Percentiles rank a stretch among this genome's conserved stretches.
Conservation (phyloP, 2,888 invertebrate genomes). For the Poecilus cupreus region DNA sequence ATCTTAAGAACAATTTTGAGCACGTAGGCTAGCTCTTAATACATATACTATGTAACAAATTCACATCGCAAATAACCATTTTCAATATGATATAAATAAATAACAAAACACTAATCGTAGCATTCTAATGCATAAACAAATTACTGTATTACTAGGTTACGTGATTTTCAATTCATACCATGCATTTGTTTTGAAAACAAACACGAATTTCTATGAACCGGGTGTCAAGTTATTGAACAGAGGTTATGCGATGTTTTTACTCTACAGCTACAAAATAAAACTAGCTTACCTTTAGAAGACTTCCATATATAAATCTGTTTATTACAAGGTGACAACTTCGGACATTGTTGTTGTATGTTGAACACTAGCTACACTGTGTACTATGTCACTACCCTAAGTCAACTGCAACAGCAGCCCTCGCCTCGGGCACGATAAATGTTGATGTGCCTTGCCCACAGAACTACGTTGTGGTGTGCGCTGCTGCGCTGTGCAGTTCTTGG, state of each 20-base stretch:
- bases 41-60: too few relatives aligned
- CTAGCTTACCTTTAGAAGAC: slow-evolving; percentile 5
- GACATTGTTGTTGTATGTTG: neutral
- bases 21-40: too few relatives aligned
- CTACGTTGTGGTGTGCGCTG: neutral
- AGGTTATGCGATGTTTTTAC: too few relatives aligned
- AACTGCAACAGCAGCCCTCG: slow-evolving; percentile 31
- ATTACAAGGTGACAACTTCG: neutral
- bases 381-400: slow-evolving; percentile 55
- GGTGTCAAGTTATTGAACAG: neutral
- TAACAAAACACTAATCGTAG: too few relatives aligned
- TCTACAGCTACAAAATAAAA: slow-evolving; percentile 17
- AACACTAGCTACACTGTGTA: neutral
- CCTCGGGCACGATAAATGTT: neutral
- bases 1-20: too few relatives aligned
- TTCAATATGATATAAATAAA: too few relatives aligned
- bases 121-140: too few relatives aligned
- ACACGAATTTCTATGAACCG: neutral
- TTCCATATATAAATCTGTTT: slow-evolving; percentile 18
- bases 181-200: neutral
- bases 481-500: slow-evolving; percentile 6
- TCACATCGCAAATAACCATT: too few relatives aligned
- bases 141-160: too few relatives aligned
- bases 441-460: neutral
- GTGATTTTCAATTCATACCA: too few relatives aligned